Conservation (phyloP, 2,797 vertebrate species). For the Eidolon dupreanum region DNA sequence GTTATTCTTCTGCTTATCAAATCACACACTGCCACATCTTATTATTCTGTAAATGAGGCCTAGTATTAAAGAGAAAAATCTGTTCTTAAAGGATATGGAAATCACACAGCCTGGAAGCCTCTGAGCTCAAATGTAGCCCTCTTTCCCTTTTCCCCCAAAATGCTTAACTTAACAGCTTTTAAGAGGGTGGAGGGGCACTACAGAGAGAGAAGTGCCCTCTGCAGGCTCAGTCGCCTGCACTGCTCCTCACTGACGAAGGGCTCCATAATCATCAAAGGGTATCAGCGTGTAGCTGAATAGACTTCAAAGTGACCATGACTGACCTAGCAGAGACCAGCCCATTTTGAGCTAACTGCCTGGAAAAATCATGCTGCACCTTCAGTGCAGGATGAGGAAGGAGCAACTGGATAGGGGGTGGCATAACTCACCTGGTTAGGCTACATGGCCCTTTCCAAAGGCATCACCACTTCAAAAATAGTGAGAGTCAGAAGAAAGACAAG, state of each 20-base stretch:
- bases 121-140: not conserved
- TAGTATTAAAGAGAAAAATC: not conserved
- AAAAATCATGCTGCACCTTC: not conserved
- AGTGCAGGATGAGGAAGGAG: not conserved
- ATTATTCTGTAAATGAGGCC: conserved; percentile 2
- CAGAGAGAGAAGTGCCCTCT: not conserved
- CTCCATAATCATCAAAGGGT: not conserved
- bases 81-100: not conserved
- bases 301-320: not conserved
- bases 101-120: not conserved
- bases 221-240: not conserved
- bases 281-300: not conserved
- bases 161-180: not conserved
- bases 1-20: conserved; percentile 26
- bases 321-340: not conserved
- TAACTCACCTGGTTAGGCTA: not conserved
- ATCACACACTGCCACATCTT: not conserved
- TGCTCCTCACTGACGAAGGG: not conserved
- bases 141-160: not conserved
- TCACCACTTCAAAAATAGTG: not conserved
- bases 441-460: not conserved
- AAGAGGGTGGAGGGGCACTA: not conserved
- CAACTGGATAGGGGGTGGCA: not conserved
- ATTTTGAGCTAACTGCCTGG: not conserved
- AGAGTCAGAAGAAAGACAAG: not conserved